phyloP scores from a whole-genome alignment of 1,140 invertebrate species.

The Solenopsis invicta region DNA sequence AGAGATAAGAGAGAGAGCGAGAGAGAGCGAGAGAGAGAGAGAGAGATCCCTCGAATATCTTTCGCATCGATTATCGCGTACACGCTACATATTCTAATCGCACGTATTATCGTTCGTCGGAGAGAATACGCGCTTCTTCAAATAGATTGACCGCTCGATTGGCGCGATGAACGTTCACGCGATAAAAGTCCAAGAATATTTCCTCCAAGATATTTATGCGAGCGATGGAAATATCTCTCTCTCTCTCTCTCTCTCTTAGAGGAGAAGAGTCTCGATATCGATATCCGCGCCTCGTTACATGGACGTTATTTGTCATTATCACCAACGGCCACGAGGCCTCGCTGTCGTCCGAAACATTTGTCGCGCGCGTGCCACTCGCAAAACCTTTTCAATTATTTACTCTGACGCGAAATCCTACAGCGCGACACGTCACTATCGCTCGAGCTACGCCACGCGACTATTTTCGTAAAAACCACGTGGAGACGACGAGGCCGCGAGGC shows the following conservation, averaged over 20 bases:
- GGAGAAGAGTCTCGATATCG: too few relatives aligned
- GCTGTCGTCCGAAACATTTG: background rate
- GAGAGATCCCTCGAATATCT: background rate
- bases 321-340: background rate
- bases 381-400: slow-evolving; percentile 13
- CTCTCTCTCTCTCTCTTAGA: slow-evolving; percentile 22
- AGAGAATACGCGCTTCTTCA: slow-evolving; percentile 30
- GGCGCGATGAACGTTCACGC: slow-evolving; percentile 33
- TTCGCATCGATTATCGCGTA: background rate
- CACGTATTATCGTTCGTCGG: background rate
- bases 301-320: background rate
- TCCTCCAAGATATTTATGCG: slow-evolving; percentile 33
- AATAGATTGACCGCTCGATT: slow-evolving; percentile 50
- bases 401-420: slow-evolving; percentile 6
- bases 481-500: background rate
- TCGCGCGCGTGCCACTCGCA: background rate
- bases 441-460: background rate
- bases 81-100: background rate
- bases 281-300: slow-evolving; percentile 22
- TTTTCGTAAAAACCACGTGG: background rate
- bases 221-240: slow-evolving; percentile 24
- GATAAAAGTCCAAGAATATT: slow-evolving; percentile 50
- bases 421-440: background rate
- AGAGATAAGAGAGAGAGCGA: background rate
- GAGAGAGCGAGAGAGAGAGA: too few relatives aligned